These are phyloP conservation scores for Thera obeliscata DNA, from an alignment of 2,888 invertebrate genomes.

Conservation along the genomic window DNA sequence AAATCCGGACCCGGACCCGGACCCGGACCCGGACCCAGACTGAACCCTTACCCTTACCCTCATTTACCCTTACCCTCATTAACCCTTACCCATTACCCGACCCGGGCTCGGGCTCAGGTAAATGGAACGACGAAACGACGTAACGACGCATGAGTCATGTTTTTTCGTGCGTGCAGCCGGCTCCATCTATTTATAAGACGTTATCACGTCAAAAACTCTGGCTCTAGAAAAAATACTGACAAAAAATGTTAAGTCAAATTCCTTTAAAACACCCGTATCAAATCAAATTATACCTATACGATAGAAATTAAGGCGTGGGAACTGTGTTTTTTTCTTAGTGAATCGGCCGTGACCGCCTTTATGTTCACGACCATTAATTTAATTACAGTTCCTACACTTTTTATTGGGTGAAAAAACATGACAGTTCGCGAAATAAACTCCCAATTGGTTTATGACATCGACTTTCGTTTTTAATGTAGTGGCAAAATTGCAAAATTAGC, in stretches of 20 bases:
- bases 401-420: constrained; percentile 17
- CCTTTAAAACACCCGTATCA: constrained; percentile 63
- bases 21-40: no score
- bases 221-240: constrained; percentile 31
- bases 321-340: constrained; percentile 51
- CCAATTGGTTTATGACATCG: constrained; percentile 23
- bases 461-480: constrained; percentile 21
- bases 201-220: no score
- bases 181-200: no score
- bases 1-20: no score
- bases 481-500: background rate
- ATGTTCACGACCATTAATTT: constrained; percentile 34
- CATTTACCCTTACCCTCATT: no score
- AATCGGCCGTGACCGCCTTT: constrained; percentile 54
- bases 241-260: constrained; percentile 53
- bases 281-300: constrained; percentile 71
- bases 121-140: no score
- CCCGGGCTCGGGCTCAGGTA: no score
- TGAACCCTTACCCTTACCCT: no score
- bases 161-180: no score
- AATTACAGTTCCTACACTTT: constrained; percentile 36
- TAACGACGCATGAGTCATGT: no score
- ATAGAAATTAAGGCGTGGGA: constrained; percentile 73
- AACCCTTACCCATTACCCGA: no score
- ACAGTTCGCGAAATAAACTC: constrained; percentile 22